phyloP scores from a whole-genome alignment of 2,888 invertebrate species.

The Sussaba pulchella region DNA sequence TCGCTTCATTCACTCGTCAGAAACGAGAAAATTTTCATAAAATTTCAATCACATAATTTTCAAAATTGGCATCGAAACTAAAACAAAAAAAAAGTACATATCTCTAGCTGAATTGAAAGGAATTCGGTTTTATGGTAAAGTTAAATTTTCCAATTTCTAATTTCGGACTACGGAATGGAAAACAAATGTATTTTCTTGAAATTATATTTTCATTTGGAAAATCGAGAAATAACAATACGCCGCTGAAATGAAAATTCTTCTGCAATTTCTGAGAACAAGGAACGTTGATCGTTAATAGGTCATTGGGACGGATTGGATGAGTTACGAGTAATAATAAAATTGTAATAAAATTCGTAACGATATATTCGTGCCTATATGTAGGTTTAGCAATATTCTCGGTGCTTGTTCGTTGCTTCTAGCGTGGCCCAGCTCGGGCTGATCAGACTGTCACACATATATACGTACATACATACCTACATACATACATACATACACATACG shows the following conservation, averaged over 20 bases:
- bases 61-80: too few relatives aligned
- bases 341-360: conserved; percentile 16
- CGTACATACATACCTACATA: not conserved
- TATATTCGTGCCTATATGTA: not conserved
- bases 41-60: too few relatives aligned
- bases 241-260: conserved; percentile 5
- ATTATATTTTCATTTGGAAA: not conserved
- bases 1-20: too few relatives aligned
- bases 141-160: too few relatives aligned
- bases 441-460: conserved; percentile 31
- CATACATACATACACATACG: not conserved
- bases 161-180: too few relatives aligned
- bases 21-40: too few relatives aligned
- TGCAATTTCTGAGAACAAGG: not conserved
- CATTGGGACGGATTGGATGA: not conserved
- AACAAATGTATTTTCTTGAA: too few relatives aligned
- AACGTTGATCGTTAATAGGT: not conserved
- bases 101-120: too few relatives aligned
- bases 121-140: too few relatives aligned
- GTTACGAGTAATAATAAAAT: not conserved
- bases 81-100: too few relatives aligned
- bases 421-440: conserved; percentile 34
- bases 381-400: conserved; percentile 42
- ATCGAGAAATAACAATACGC: too few relatives aligned
- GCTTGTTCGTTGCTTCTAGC: conserved; percentile 33